These are phyloP conservation scores for Denticeps clupeoides DNA, from an alignment of 2,797 vertebrate species.

Conservation along the genomic window DNA sequence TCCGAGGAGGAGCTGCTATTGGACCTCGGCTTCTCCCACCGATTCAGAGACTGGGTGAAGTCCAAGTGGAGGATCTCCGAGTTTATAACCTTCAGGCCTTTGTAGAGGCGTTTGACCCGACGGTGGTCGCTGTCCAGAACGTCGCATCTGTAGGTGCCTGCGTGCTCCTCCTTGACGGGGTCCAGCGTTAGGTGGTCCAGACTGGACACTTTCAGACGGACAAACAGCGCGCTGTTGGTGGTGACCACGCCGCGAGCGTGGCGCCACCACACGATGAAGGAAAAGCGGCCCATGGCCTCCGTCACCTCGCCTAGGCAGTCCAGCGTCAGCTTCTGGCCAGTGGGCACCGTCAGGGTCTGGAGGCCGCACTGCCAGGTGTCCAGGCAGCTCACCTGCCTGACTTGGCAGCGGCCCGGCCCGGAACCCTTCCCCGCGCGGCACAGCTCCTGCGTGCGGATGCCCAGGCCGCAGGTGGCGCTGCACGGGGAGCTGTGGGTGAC, in stretches of 20 bases:
- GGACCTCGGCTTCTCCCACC: slow-evolving; percentile 24
- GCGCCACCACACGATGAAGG: slow-evolving; percentile 62
- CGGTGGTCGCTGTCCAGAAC: slow-evolving; percentile 49
- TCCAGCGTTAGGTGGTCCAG: slow-evolving; percentile 47
- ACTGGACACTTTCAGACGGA: slow-evolving; percentile 29
- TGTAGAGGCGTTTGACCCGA: slow-evolving; percentile 66
- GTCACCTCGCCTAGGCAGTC: slow-evolving; percentile 57
- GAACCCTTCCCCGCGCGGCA: slow-evolving; percentile 48
- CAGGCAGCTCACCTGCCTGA: slow-evolving; percentile 47
- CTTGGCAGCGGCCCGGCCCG: slow-evolving; percentile 39
- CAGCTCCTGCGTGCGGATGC: slow-evolving; percentile 55
- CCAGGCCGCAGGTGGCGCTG: slow-evolving; percentile 74
- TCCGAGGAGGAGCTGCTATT: neutral
- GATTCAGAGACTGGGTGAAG: slow-evolving; percentile 48
- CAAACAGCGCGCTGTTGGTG: slow-evolving; percentile 59
- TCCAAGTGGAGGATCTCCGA: slow-evolving; percentile 49
- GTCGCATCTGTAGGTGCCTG: slow-evolving; percentile 78
- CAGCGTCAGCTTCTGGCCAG: slow-evolving; percentile 52
- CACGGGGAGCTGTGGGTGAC: slow-evolving; percentile 53
- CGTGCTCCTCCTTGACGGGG: slow-evolving; percentile 54
- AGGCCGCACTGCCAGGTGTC: slow-evolving; percentile 69
- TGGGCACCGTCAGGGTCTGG: slow-evolving; percentile 42
- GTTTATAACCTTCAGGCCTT: slow-evolving; percentile 67
- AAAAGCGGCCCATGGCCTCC: slow-evolving; percentile 31
- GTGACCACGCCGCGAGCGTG: slow-evolving; percentile 68